Evolutionary conservation across 1,140 invertebrate genomes (phyloP).

Genomic region (Plectus sambesii): DNA sequence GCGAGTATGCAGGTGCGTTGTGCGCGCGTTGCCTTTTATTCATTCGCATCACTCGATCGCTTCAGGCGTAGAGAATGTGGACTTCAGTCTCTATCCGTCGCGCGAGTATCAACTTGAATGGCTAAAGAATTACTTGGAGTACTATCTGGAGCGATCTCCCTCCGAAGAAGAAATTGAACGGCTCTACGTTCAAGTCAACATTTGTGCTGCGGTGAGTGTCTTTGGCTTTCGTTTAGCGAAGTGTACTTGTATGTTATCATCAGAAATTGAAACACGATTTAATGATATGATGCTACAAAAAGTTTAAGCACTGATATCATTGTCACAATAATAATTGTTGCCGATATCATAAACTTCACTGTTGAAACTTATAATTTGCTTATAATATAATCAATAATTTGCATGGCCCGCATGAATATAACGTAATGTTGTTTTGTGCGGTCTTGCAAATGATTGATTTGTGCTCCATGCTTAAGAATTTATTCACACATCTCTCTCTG

Average conservation of each 20-base stretch:
- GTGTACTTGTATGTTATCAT: too few species aligned
- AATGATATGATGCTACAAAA: too few species aligned
- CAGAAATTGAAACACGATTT: too few species aligned
- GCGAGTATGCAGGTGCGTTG: slow-evolving; percentile 78
- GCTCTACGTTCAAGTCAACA: slow-evolving; percentile 18
- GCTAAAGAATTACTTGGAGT: slow-evolving; percentile 26
- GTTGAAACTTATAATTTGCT: neutral
- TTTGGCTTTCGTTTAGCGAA: too few species aligned
- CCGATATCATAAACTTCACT: too few species aligned
- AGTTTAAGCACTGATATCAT: too few species aligned
- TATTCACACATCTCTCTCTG: too few species aligned
- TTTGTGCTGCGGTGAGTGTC: slow-evolving; percentile 33
- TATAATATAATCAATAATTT: slow-evolving; percentile 13
- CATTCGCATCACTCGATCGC: slow-evolving; percentile 13
- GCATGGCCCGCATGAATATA: neutral
- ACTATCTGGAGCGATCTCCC: slow-evolving; percentile 4
- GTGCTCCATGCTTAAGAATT: neutral
- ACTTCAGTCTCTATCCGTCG: slow-evolving; percentile 32
- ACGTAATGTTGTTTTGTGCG: neutral
- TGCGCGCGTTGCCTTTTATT: neutral
- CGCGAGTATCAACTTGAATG: slow-evolving; percentile 29
- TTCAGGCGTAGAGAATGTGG: slow-evolving; percentile 47
- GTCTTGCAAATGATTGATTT: neutral
- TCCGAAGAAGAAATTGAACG: slow-evolving; percentile 18
- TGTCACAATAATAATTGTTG: too few species aligned